Evolutionary conservation across 2,113 vertebrate species (phyloP).

Genomic region (Phoxinus phoxinus): DNA sequence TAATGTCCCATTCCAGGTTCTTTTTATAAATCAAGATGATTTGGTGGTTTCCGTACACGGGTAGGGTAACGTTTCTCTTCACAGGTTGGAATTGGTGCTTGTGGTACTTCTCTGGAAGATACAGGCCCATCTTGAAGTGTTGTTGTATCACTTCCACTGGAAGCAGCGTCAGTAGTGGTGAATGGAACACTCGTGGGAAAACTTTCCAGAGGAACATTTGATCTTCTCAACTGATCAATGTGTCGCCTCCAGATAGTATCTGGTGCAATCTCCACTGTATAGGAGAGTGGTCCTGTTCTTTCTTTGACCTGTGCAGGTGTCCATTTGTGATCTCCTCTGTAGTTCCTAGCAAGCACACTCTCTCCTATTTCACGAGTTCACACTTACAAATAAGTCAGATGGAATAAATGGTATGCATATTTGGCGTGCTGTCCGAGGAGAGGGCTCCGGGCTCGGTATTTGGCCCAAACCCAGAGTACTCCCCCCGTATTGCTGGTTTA

Average conservation of each 20-base stretch:
- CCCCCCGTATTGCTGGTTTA: too few species aligned
- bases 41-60: neutral
- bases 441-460: too few species aligned
- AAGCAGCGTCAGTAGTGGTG: neutral
- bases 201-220: neutral
- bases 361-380: too few species aligned
- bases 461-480: too few species aligned
- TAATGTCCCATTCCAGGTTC: neutral
- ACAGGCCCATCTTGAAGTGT: neutral
- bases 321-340: slow-evolving; percentile 42
- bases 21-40: neutral
- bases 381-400: too few species aligned
- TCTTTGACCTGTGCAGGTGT: slow-evolving; percentile 1
- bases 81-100: neutral
- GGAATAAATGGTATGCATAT: too few species aligned
- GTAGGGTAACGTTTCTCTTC: neutral
- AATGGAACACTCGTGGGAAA: neutral
- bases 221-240: slow-evolving; percentile 13
- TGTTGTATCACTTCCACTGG: neutral
- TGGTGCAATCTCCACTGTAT: slow-evolving; percentile 1
- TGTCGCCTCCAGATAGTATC: neutral
- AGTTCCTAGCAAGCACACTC: slow-evolving; percentile 16
- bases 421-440: too few species aligned
- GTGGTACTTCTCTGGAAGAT: neutral
- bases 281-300: slow-evolving; percentile 9